Percentiles rank a stretch among this genome's conserved stretches.
These are phyloP conservation scores for Caradrina clavipalpis DNA, from an alignment of 2,888 invertebrate species.

Conservation along the genomic window DNA sequence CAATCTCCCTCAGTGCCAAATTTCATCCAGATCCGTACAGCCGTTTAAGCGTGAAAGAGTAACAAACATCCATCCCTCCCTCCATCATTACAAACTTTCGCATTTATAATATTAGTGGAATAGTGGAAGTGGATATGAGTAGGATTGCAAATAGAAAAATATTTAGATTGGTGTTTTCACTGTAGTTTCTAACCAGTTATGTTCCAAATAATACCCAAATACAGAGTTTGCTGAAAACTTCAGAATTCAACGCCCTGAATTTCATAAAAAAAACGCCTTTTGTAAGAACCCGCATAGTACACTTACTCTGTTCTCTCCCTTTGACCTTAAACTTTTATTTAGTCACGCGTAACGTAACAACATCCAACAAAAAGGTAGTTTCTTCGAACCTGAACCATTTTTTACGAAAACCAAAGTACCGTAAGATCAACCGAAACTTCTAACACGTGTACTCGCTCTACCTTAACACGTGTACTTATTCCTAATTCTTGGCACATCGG, in stretches of 20 bases:
- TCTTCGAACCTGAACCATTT: slow-evolving; percentile 5
- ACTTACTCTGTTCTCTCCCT: not conserved
- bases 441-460: slow-evolving; percentile 14
- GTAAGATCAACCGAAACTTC: slow-evolving; percentile 26
- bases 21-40: too few species aligned
- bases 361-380: not conserved
- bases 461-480: slow-evolving; percentile 15
- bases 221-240: not conserved
- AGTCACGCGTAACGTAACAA: not conserved
- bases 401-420: not conserved
- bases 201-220: not conserved
- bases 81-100: too few species aligned
- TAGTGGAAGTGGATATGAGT: too few species aligned
- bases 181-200: not conserved
- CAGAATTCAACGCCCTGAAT: not conserved
- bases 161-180: not conserved
- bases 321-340: not conserved
- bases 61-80: too few species aligned
- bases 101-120: too few species aligned
- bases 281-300: not conserved
- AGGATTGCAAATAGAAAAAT: not conserved
- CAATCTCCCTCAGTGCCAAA: too few species aligned
- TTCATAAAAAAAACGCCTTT: not conserved
- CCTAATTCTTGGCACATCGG: slow-evolving; percentile 2
- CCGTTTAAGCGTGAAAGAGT: too few species aligned